phyloP scores from a whole-genome alignment of 2,888 invertebrate genomes.

The Portevinia maculata region DNA sequence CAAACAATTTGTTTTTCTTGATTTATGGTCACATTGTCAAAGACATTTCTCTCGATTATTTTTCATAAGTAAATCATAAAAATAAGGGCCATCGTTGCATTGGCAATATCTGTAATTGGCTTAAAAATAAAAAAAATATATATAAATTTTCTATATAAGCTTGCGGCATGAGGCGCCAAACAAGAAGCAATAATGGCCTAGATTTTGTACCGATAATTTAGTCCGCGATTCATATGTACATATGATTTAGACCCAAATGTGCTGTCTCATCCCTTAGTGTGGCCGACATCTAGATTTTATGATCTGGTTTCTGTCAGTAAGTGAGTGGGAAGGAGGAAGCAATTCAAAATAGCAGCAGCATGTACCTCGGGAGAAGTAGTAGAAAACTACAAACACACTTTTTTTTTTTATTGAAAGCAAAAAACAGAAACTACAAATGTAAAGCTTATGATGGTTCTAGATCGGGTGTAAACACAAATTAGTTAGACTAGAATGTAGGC shows the following conservation, averaged over 20 bases:
- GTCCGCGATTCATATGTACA: constrained; percentile 57
- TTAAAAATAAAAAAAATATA: constrained; percentile 50
- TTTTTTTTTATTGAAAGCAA: constrained; percentile 18
- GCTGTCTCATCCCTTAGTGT: constrained; percentile 34
- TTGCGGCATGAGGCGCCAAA: constrained; percentile 6
- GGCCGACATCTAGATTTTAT: not conserved
- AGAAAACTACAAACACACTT: not conserved
- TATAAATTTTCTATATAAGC: constrained; percentile 22
- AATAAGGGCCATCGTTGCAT: constrained; percentile 51
- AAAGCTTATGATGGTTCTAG: constrained; percentile 46
- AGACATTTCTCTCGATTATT: constrained; percentile 55
- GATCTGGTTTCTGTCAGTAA: not conserved
- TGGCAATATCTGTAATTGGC: constrained; percentile 66
- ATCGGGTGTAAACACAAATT: constrained; percentile 51
- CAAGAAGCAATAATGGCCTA: constrained; percentile 41
- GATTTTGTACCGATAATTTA: constrained; percentile 59
- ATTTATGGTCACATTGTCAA: constrained; percentile 60
- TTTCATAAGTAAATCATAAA: constrained; percentile 58
- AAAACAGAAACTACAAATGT: not conserved
- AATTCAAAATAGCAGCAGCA: constrained; percentile 7
- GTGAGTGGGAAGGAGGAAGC: not conserved
- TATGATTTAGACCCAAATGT: constrained; percentile 56
- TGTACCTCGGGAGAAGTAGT: constrained; percentile 10
- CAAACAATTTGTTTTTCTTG: constrained; percentile 31
- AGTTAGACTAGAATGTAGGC: constrained; percentile 71